phyloP scores from a whole-genome alignment of 1,140 invertebrate species.

The Hypsibius dujardini region DNA sequence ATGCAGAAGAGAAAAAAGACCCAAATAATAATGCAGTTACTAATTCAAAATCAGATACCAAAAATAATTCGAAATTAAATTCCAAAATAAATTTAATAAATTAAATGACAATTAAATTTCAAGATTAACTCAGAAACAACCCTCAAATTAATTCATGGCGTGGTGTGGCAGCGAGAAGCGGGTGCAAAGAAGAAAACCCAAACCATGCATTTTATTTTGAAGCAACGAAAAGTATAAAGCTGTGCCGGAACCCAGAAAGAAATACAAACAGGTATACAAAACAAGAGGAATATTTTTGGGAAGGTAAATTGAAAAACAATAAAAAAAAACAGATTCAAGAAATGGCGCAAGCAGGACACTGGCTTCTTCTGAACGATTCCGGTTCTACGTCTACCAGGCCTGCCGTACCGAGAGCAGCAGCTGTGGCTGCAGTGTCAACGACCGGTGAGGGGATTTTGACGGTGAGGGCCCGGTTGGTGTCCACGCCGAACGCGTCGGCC shows the following conservation, averaged over 20 bases:
- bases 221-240: too few species aligned
- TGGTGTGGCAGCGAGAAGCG: too few species aligned
- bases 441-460: constrained; percentile 21
- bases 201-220: too few species aligned
- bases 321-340: constrained; percentile 15
- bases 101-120: too few species aligned
- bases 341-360: not conserved
- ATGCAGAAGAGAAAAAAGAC: too few species aligned
- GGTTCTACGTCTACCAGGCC: not conserved
- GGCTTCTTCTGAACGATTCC: not conserved
- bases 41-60: too few species aligned
- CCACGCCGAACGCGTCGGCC: constrained; percentile 19
- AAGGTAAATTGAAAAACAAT: constrained; percentile 22
- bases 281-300: not conserved
- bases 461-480: constrained; percentile 20
- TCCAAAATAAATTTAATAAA: too few species aligned
- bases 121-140: too few species aligned
- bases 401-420: constrained; percentile 11
- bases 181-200: too few species aligned
- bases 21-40: too few species aligned
- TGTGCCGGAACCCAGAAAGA: constrained; percentile 21
- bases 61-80: too few species aligned
- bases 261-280: constrained; percentile 6
- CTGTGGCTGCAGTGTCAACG: constrained; percentile 11
- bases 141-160: too few species aligned